Percentiles rank a stretch among this genome's conserved stretches.
Evolutionary conservation across 2,113 vertebrate species (phyloP).

Genomic region (Stomatorhinus ivindoensis): DNA sequence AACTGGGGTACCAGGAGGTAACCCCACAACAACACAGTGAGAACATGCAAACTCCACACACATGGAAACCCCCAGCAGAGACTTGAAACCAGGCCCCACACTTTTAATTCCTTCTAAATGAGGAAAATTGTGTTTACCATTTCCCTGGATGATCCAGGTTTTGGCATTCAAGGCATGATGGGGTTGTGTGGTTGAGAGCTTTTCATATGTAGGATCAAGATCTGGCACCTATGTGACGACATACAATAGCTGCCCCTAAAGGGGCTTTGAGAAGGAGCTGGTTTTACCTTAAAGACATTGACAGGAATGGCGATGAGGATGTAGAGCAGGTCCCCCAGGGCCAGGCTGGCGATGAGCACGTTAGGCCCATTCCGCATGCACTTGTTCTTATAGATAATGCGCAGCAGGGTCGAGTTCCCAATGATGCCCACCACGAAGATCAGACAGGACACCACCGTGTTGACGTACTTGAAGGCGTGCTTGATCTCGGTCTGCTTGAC

Average conservation of each 20-base stretch:
- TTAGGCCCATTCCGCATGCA: conserved; percentile 88
- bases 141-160: background rate
- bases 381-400: conserved; percentile 90
- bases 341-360: conserved; percentile 79
- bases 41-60: no score
- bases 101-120: no score
- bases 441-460: conserved; percentile 76
- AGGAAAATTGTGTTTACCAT: background rate
- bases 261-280: background rate
- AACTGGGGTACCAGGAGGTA: no score
- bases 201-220: background rate
- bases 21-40: no score
- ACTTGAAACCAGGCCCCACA: no score
- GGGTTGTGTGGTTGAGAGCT: background rate
- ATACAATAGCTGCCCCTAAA: background rate
- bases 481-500: conserved; percentile 66
- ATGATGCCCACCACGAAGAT: conserved; percentile 84
- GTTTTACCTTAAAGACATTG: conserved; percentile 75
- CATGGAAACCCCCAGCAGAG: no score
- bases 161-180: background rate
- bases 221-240: background rate
- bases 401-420: conserved; percentile 77
- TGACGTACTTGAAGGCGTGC: conserved; percentile 77
- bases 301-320: conserved; percentile 81
- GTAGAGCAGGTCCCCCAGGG: conserved; percentile 80